Percentiles rank a stretch among this genome's conserved stretches.
Evolutionary conservation across 2,113 vertebrate species (phyloP).

Genomic region (Pseudorasbora parva): DNA sequence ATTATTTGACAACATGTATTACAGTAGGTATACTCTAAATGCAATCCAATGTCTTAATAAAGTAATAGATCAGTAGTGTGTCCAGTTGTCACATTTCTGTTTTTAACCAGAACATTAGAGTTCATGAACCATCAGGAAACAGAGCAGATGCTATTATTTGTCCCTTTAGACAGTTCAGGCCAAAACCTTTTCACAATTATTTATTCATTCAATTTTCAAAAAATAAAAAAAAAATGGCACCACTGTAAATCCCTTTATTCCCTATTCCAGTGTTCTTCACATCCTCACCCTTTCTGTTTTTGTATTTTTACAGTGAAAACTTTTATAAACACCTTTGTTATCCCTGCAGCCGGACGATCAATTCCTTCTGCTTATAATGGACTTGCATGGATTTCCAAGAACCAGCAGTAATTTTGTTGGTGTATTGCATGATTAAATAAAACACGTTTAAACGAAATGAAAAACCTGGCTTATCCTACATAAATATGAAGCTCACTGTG

Average conservation of each 20-base stretch:
- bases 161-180: conserved; percentile 68
- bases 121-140: conserved; percentile 70
- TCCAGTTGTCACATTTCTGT: conserved; percentile 24
- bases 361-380: not conserved
- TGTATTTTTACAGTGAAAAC: not conserved
- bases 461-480: not conserved
- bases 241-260: conserved; percentile 20
- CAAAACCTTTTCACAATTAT: conserved; percentile 56
- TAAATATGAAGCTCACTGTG: not conserved
- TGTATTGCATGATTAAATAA: conserved; percentile 34
- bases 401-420: not conserved
- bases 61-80: conserved; percentile 7
- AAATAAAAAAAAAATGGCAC: conserved; percentile 61
- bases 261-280: conserved; percentile 48
- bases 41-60: conserved; percentile 27
- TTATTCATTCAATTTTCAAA: conserved; percentile 60
- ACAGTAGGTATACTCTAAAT: conserved; percentile 35
- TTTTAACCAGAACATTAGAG: conserved; percentile 55
- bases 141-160: not conserved
- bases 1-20: conserved; percentile 14
- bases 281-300: conserved; percentile 13
- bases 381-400: conserved; percentile 25
- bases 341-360: not conserved
- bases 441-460: not conserved
- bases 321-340: not conserved